Evolutionary conservation across 1,140 invertebrate genomes (phyloP).

Genomic region (Coenobita brevimanus): DNA sequence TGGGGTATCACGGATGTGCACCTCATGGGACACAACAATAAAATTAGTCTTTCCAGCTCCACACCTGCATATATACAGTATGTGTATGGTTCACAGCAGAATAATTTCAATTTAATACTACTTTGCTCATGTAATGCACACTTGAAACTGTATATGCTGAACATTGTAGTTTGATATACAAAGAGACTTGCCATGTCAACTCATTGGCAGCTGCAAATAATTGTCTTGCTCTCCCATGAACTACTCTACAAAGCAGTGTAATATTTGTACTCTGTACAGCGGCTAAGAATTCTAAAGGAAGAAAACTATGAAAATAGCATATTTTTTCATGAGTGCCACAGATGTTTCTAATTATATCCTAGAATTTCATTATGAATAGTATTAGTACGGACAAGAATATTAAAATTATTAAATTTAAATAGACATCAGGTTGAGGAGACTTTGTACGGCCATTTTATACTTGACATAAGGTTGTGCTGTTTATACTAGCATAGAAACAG

Average conservation of each 20-base stretch:
- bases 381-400: constrained; percentile 39
- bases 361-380: constrained; percentile 47
- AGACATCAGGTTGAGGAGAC: constrained; percentile 52
- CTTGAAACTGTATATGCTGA: background rate
- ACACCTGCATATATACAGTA: too few relatives aligned
- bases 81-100: too few relatives aligned
- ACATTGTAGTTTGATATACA: background rate
- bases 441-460: constrained; percentile 61
- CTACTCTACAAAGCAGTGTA: constrained; percentile 28
- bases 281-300: constrained; percentile 26
- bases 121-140: too few relatives aligned
- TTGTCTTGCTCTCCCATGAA: constrained; percentile 14
- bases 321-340: constrained; percentile 37
- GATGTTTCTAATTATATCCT: constrained; percentile 50
- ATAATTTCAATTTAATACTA: too few relatives aligned
- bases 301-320: constrained; percentile 36
- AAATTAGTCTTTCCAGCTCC: too few relatives aligned
- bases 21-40: too few relatives aligned
- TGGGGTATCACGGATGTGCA: too few relatives aligned
- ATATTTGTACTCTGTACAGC: constrained; percentile 30
- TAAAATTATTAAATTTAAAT: constrained; percentile 39
- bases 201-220: too few relatives aligned
- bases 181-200: too few relatives aligned
- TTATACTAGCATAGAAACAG: constrained; percentile 55
- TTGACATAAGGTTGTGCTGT: constrained; percentile 43